phyloP scores from a whole-genome alignment of 2,797 vertebrate species.

The Acanthopagrus latus region DNA sequence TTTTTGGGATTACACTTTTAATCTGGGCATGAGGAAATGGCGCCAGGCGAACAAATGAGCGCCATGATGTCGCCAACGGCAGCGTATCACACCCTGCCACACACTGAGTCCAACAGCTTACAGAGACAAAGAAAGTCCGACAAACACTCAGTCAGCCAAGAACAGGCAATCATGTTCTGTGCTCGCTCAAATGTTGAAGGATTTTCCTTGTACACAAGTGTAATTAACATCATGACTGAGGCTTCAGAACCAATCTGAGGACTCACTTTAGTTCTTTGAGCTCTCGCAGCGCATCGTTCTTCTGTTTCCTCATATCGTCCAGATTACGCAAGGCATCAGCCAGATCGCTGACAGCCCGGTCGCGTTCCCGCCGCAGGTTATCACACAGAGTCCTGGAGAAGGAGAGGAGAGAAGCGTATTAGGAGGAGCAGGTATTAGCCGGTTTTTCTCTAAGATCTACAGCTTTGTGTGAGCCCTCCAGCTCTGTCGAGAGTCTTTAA shows the following conservation, averaged over 20 bases:
- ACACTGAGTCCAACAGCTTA: constrained; percentile 55
- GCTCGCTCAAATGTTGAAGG: not conserved
- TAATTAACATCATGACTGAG: not conserved
- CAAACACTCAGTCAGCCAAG: constrained; percentile 19
- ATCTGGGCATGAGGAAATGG: constrained; percentile 63
- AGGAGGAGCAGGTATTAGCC: not conserved
- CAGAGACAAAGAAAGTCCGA: constrained; percentile 30
- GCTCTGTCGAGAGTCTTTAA: constrained; percentile 9
- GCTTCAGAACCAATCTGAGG: not conserved
- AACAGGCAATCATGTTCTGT: not conserved
- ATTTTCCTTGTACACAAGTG: constrained; percentile 14
- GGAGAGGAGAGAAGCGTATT: not conserved
- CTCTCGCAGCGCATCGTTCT: constrained; percentile 92
- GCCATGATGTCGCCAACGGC: constrained; percentile 53
- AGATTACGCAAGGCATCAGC: constrained; percentile 95
- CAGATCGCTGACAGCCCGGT: constrained; percentile 95
- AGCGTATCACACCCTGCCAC: constrained; percentile 58
- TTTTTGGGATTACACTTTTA: constrained; percentile 77
- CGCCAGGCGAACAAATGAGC: constrained; percentile 58
- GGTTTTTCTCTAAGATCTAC: not conserved
- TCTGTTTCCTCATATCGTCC: constrained; percentile 97
- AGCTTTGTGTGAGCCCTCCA: not conserved
- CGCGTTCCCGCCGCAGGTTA: constrained; percentile 94
- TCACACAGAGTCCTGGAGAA: constrained; percentile 92
- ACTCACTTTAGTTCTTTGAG: constrained; percentile 95